Conservation (phyloP, 2,797 vertebrate genomes). For the Rhabdophis nuchalis region DNA sequence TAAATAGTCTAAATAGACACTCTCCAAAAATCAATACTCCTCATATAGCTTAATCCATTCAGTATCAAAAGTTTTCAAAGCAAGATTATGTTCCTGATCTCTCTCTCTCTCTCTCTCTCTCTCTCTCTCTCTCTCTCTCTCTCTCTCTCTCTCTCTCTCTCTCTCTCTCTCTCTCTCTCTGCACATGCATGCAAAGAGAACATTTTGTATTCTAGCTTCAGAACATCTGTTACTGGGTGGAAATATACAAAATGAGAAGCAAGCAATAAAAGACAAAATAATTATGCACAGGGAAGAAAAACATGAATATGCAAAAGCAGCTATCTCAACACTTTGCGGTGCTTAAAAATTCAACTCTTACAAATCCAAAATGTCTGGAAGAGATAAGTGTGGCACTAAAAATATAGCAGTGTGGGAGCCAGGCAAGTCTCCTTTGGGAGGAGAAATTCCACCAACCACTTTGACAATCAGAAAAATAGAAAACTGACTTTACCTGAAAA, state of each 20-base stretch:
- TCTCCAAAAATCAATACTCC: background rate
- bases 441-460: background rate
- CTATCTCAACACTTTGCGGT: background rate
- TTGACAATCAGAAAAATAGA: background rate
- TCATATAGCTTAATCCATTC: background rate
- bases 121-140: too few species aligned
- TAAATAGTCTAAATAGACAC: background rate
- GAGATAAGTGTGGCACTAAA: background rate
- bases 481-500: background rate
- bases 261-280: conserved; percentile 6
- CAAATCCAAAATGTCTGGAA: background rate
- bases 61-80: background rate
- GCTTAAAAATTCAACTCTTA: background rate
- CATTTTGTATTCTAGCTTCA: background rate
- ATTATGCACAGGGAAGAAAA: background rate
- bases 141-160: too few species aligned
- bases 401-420: background rate
- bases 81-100: background rate
- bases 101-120: too few species aligned
- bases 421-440: background rate
- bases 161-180: background rate
- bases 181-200: background rate
- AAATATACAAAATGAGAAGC: conserved; percentile 10
- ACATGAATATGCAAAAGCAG: background rate
- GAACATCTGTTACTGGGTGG: background rate